Conservation (phyloP, 2,797 vertebrate species). For the Manis pentadactyla region DNA sequence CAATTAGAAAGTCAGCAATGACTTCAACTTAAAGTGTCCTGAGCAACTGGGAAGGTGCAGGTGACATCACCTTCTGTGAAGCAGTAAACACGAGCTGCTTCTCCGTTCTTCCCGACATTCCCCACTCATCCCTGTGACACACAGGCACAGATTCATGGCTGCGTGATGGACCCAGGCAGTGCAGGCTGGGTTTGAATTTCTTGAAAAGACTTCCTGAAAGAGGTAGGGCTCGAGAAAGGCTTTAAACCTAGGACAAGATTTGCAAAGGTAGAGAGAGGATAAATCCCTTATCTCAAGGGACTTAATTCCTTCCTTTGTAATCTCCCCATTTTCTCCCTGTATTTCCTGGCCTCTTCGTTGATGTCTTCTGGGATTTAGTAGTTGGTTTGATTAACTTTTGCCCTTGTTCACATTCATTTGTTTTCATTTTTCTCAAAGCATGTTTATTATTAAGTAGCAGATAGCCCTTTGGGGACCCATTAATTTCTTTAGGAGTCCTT, state of each 20-base stretch:
- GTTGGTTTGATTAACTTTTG: constrained; percentile 67
- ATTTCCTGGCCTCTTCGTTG: neutral
- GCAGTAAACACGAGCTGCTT: neutral
- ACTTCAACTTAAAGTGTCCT: neutral
- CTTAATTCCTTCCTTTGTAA: neutral
- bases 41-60: neutral
- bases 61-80: neutral
- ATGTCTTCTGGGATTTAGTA: neutral
- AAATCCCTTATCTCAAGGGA: neutral
- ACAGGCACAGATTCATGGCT: neutral
- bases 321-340: neutral
- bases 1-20: neutral
- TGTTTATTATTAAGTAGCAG: constrained; percentile 73
- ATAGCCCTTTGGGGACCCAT: constrained; percentile 68
- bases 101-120: neutral
- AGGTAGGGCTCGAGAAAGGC: neutral
- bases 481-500: constrained; percentile 77
- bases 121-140: neutral
- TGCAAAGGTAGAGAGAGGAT: neutral
- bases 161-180: neutral
- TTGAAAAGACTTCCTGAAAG: neutral
- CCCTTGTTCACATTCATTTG: constrained; percentile 56
- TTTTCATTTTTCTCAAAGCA: constrained; percentile 49
- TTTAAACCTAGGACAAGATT: neutral
- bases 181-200: neutral